Conservation (phyloP, 2,113 vertebrate genomes). For the Cinclus mexicanus region DNA sequence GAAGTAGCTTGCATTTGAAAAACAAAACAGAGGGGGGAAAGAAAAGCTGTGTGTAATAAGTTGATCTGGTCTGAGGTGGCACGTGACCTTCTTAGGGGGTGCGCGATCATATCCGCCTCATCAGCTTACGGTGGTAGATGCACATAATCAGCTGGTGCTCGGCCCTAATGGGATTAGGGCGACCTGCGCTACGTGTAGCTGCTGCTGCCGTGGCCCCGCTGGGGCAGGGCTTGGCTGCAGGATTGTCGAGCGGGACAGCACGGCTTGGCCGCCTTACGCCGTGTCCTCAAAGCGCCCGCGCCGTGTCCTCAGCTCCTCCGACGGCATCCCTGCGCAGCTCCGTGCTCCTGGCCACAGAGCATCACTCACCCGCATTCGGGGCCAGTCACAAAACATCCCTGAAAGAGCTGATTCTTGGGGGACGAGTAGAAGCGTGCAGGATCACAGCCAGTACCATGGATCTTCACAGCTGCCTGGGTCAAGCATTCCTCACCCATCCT, state of each 20-base stretch:
- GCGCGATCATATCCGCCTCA: neutral
- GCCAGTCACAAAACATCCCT: neutral
- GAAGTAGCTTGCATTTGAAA: neutral
- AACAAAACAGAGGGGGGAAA: neutral
- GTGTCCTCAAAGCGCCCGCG: neutral
- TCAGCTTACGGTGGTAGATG: constrained; percentile 24
- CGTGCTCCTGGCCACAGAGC: neutral
- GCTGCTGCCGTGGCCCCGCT: neutral
- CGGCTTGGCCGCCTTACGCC: neutral
- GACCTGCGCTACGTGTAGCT: constrained; percentile 12
- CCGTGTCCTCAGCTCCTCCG: neutral
- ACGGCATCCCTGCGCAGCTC: neutral
- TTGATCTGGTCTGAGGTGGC: neutral
- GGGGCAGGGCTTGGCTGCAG: neutral
- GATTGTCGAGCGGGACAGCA: neutral
- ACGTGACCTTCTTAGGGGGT: constrained; percentile 13
- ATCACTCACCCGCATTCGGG: rapidly evolving
- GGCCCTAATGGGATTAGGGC: constrained; percentile 48
- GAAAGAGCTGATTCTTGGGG: neutral
- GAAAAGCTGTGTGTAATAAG: neutral
- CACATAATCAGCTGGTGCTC: constrained; percentile 15
- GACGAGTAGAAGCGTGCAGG: neutral
- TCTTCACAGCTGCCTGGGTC: neutral
- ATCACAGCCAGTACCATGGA: neutral
- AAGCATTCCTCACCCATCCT: neutral